Evolutionary conservation across 2,888 invertebrate genomes (phyloP), one percentile per base, ranked within the genome.

Genomic region (Latheticus oryzae): DNA sequence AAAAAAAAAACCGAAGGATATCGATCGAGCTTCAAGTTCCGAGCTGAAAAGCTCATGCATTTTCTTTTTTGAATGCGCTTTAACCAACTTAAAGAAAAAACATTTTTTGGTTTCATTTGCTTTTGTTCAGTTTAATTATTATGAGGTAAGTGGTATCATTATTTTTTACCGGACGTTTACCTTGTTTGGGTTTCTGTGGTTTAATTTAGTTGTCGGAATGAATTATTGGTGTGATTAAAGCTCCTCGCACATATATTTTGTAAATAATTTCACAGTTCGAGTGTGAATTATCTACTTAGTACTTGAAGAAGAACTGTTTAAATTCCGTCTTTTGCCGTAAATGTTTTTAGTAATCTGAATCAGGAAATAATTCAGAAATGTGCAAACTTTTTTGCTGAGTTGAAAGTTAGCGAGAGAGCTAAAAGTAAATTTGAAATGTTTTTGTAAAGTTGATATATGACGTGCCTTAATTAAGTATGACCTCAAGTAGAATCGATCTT

Each of bases 121-220:
- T 26, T 42, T 42, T 42, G 40, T 42, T 42, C 15, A 9, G 15
- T 12, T 42, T 42, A 42, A 42, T 42, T 42, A 42, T 24, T 23
- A 42, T 42, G 42, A 26, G 16, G 42, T 42, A 42, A 42, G 42
- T 26, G 42, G 42, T 42, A 26, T 42, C 42, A 23, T 26, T 42
- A 42, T 26, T 42, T 42, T 42, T 40, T 40, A 23, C 24, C 24
- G 40, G 40, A 37, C 15, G 33, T 33, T 16, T 17, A 35, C 38
- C 38, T 26, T 16, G 42, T 42, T 42, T 42, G 26, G 8, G 5
- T 23, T 11, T 12, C 40, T 40, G 23, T 23, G 26, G 26, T 42
- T 42, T 42, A 42, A 42, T 24, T 42, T 42, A 38, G 23, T 12
- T 17, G 38, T 8, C 5, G 11, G 8, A 13, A 38, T 38, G 23